A percentile compares a stretch with the other conserved stretches of the same genome.
Evolutionary conservation across 2,113 vertebrate species (phyloP).

Genomic region (Ciconia maguari): DNA sequence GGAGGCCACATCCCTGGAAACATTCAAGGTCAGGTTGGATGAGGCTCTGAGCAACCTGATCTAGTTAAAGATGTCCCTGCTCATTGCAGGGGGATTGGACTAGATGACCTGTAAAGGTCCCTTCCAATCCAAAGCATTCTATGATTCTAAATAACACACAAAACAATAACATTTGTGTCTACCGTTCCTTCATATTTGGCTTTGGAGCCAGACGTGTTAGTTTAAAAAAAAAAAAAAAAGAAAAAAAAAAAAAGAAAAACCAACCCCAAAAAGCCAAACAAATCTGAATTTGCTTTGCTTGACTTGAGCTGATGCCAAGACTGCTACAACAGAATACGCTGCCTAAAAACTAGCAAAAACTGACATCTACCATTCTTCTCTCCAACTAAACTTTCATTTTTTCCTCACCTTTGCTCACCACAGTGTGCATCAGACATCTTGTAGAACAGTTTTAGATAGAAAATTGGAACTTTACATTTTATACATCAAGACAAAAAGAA

Average conservation of each 20-base stretch:
- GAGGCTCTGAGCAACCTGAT: too few relatives aligned
- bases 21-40: too few relatives aligned
- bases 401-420: not conserved
- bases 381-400: not conserved
- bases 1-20: too few relatives aligned
- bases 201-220: not conserved
- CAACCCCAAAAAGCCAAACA: not conserved
- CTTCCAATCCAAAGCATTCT: too few relatives aligned
- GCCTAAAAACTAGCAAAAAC: not conserved
- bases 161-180: not conserved
- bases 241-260: not conserved
- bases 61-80: too few relatives aligned
- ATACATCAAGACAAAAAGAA: not conserved
- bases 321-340: not conserved
- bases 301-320: not conserved
- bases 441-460: not conserved
- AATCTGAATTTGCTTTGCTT: not conserved
- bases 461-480: not conserved
- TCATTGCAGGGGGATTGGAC: too few relatives aligned
- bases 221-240: not conserved
- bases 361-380: not conserved
- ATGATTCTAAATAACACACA: not conserved
- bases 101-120: too few relatives aligned
- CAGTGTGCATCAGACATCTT: not conserved
- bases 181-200: not conserved